Percentiles rank a stretch among this genome's conserved stretches.
These are phyloP conservation scores for Leucophenga maculata DNA, from an alignment of 2,888 invertebrate species.

Conservation along the genomic window DNA sequence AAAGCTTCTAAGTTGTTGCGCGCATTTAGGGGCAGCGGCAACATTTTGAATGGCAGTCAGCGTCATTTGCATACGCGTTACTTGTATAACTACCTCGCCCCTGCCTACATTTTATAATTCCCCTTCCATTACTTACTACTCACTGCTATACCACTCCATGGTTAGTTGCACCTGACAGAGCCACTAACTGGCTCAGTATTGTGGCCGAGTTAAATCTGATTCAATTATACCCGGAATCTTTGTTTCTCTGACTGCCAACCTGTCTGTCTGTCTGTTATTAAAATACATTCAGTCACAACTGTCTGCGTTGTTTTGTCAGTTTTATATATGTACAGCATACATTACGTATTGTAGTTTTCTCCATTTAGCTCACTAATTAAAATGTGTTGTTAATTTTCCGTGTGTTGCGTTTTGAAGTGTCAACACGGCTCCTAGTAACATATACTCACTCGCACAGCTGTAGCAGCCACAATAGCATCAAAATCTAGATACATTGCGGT, in stretches of 20 bases:
- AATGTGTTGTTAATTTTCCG: conserved; percentile 25
- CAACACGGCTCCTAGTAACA: background rate
- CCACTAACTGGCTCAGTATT: conserved; percentile 7
- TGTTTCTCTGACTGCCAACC: conserved; percentile 3
- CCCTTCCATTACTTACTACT: no score
- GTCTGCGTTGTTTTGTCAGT: background rate
- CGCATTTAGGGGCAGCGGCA: background rate
- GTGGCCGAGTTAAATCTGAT: conserved; percentile 19
- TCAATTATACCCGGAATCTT: conserved; percentile 14
- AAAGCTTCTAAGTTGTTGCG: background rate
- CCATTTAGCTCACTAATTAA: conserved; percentile 4
- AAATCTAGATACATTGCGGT: no score
- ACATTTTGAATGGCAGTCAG: background rate
- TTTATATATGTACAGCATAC: background rate
- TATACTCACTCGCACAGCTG: no score
- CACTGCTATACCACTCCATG: no score
- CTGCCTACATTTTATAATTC: background rate
- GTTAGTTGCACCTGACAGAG: background rate
- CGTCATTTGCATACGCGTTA: background rate
- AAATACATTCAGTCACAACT: background rate
- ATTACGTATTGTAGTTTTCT: background rate
- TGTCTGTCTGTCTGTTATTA: background rate
- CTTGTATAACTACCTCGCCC: background rate
- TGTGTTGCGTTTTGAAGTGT: conserved; percentile 18
- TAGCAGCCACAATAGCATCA: no score